These are phyloP conservation scores for Felis chaus DNA, from an alignment of 2,113 vertebrate species.

Conservation along the genomic window DNA sequence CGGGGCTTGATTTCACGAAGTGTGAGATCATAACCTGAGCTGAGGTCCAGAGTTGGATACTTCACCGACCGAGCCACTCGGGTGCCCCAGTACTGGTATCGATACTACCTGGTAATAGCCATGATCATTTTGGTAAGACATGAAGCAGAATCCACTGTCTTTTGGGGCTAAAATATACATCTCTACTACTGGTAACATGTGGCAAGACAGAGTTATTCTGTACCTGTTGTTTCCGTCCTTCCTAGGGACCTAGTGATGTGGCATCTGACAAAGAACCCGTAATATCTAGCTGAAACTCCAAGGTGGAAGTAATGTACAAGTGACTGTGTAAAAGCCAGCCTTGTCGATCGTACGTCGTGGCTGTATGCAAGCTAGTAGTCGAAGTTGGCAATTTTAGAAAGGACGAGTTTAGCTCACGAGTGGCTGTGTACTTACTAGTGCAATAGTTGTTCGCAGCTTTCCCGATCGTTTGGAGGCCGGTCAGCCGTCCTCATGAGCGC, in stretches of 20 bases:
- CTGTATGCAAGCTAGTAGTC: neutral
- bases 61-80: no score
- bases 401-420: neutral
- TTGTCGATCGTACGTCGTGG: conserved; percentile 29
- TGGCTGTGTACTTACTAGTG: neutral
- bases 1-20: no score
- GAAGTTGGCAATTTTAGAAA: neutral
- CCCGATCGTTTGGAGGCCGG: neutral
- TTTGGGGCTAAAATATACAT: neutral
- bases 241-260: conserved; percentile 42
- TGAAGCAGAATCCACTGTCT: neutral
- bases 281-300: conserved; percentile 50
- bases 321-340: conserved; percentile 47
- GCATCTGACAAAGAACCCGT: conserved; percentile 55
- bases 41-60: no score
- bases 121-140: neutral
- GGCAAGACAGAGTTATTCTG: conserved; percentile 43
- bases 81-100: neutral
- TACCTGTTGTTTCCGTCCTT: conserved; percentile 63
- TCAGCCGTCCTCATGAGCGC: neutral
- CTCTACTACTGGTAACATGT: neutral
- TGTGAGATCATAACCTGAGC: no score
- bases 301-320: conserved; percentile 42
- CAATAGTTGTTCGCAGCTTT: neutral
- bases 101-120: neutral